Evolutionary conservation across 2,113 vertebrate genomes (phyloP).

Genomic region (Phoxinus phoxinus): DNA sequence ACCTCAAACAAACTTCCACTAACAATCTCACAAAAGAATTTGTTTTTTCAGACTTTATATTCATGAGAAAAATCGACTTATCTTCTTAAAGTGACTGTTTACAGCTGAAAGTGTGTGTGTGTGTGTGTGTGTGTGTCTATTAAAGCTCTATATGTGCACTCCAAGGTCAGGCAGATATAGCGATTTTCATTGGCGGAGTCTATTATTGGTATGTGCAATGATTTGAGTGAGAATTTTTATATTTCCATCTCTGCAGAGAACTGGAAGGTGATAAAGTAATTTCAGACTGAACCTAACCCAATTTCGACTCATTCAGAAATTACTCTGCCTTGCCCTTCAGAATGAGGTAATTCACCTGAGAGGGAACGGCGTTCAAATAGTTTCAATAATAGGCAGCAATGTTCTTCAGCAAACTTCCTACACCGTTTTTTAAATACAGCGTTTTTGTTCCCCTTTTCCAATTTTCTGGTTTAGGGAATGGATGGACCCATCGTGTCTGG

Average conservation of each 20-base stretch:
- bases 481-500: neutral
- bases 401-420: conserved; percentile 33
- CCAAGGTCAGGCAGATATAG: conserved; percentile 29
- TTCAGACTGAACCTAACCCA: conserved; percentile 33
- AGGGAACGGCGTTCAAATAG: conserved; percentile 18
- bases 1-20: conserved; percentile 14
- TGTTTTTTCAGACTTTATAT: neutral
- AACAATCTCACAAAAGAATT: conserved; percentile 38
- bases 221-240: conserved; percentile 32
- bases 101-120: neutral
- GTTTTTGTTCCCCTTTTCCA: conserved; percentile 21
- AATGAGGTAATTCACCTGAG: conserved; percentile 32
- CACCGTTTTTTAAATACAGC: conserved; percentile 13
- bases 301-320: conserved; percentile 35
- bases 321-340: conserved; percentile 24
- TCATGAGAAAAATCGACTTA: neutral
- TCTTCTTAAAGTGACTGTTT: neutral
- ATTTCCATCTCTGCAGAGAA: conserved; percentile 30
- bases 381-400: conserved; percentile 31
- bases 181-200: neutral
- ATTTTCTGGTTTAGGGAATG: conserved; percentile 35
- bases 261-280: conserved; percentile 36
- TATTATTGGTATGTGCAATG: conserved; percentile 15
- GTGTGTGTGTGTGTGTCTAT: neutral
- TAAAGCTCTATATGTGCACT: conserved; percentile 7